Evolutionary conservation across 2,113 vertebrate genomes (phyloP).

Genomic region (Papio anubis): DNA sequence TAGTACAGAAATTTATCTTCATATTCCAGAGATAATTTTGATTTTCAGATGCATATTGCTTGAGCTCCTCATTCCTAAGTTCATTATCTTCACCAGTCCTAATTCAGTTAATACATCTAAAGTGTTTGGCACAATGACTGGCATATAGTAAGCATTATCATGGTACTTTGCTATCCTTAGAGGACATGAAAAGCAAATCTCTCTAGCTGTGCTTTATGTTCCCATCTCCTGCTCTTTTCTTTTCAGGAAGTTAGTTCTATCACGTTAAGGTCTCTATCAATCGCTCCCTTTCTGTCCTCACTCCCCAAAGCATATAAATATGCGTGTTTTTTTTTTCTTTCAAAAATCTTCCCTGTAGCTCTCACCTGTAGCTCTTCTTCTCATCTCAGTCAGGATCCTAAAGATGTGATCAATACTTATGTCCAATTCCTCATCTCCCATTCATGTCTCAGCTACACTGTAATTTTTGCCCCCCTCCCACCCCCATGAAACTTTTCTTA

Average conservation of each 20-base stretch:
- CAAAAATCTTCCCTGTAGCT: background rate
- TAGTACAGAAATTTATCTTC: background rate
- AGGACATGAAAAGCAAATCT: background rate
- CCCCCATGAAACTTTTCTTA: background rate
- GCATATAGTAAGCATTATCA: background rate
- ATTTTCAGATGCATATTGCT: conserved; percentile 31
- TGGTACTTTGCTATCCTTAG: background rate
- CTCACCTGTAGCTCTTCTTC: background rate
- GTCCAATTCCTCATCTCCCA: background rate
- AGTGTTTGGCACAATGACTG: background rate
- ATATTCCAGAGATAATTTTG: conserved; percentile 25
- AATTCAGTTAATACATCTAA: background rate
- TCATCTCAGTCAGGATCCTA: background rate
- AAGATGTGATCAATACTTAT: background rate
- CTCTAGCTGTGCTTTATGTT: background rate
- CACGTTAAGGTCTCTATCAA: background rate
- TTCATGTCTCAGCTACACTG: background rate
- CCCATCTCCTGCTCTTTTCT: background rate
- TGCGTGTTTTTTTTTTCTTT: too few species aligned
- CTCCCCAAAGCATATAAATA: background rate
- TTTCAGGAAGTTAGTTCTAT: conserved; percentile 14
- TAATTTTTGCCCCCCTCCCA: background rate
- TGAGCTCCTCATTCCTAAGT: conserved; percentile 1
- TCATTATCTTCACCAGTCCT: background rate
- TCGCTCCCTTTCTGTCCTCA: background rate